Evolutionary conservation across 2,113 vertebrate species (phyloP).

Genomic region (Phaethornis superciliosus): DNA sequence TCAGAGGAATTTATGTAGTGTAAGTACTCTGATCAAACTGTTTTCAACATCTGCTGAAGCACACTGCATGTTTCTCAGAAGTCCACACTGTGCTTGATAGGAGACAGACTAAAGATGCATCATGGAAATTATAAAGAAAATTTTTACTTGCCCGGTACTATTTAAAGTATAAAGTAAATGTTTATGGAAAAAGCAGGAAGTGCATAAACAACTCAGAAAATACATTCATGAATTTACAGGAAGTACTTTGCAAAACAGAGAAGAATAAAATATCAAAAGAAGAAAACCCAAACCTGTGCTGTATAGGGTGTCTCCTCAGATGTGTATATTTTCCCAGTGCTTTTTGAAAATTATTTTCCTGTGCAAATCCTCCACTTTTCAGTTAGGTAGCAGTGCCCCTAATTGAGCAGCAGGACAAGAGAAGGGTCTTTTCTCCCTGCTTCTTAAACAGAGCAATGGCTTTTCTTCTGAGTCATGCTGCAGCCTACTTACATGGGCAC

Average conservation of each 20-base stretch:
- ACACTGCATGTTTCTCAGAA: not conserved
- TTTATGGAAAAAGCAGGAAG: not conserved
- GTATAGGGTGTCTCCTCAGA: not conserved
- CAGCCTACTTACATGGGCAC: not conserved
- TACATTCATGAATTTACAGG: not conserved
- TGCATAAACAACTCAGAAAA: not conserved
- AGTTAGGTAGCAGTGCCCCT: not conserved
- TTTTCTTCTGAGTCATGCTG: not conserved
- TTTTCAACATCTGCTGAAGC: constrained; percentile 8
- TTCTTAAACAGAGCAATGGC: not conserved
- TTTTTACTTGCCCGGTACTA: not conserved
- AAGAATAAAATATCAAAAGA: not conserved
- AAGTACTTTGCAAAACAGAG: not conserved
- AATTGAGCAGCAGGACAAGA: not conserved
- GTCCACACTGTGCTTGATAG: not conserved
- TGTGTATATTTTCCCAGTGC: not conserved
- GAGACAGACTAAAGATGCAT: not conserved
- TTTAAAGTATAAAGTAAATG: not conserved
- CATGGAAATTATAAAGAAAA: not conserved
- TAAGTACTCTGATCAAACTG: not conserved
- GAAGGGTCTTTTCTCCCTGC: not conserved
- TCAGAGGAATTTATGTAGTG: not conserved
- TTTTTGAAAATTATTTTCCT: not conserved
- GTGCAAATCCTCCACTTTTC: not conserved
- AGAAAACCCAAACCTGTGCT: not conserved